Conservation (phyloP, 2,797 vertebrate species). For the Brachyrhaphis roseni region DNA sequence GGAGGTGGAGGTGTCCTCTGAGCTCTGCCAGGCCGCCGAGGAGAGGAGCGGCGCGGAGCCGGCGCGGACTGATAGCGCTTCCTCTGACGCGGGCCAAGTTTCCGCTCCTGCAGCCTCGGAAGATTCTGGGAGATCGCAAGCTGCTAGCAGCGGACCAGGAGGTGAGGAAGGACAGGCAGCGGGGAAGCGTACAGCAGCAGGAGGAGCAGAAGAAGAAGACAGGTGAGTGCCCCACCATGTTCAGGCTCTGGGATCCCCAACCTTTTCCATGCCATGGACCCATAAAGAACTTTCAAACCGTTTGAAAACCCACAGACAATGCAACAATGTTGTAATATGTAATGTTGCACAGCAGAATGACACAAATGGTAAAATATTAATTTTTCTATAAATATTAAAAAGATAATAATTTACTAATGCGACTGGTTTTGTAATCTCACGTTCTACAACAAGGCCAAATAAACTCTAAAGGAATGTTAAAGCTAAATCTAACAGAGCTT, state of each 20-base stretch:
- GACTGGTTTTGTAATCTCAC: not conserved
- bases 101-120: conserved; percentile 26
- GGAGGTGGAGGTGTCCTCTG: conserved; percentile 75
- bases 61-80: conserved; percentile 2
- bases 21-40: conserved; percentile 68
- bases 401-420: not conserved
- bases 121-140: not conserved
- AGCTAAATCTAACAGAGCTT: not conserved
- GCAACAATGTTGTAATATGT: too few relatives aligned
- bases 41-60: not conserved
- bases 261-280: too few relatives aligned
- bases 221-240: conserved; percentile 51
- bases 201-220: conserved; percentile 20
- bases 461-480: not conserved
- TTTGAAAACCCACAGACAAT: too few relatives aligned
- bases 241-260: not conserved
- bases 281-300: too few relatives aligned
- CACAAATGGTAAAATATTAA: not conserved
- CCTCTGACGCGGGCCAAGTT: not conserved
- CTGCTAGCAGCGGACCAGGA: not conserved
- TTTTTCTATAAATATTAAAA: not conserved
- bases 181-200: conserved; percentile 11
- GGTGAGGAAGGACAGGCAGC: conserved; percentile 41
- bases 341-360: not conserved
- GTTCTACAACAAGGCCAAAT: not conserved